Percentiles rank a stretch among this genome's conserved stretches.
These are phyloP conservation scores for Prenolepis imparis DNA, from an alignment of 2,888 invertebrate species.

Conservation along the genomic window DNA sequence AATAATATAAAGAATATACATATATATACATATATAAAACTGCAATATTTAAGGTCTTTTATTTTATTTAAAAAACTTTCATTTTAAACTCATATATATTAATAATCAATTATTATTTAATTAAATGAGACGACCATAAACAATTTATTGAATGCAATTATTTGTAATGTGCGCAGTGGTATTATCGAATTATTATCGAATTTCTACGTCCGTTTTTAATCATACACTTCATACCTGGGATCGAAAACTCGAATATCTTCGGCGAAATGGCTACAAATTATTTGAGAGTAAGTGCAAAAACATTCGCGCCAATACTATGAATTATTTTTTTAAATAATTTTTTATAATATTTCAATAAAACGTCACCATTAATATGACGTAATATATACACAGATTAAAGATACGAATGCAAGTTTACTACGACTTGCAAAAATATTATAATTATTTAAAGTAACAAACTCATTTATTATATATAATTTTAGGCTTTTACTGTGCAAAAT, in stretches of 20 bases:
- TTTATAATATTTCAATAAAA: background rate
- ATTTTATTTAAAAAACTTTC: no score
- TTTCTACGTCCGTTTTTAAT: background rate
- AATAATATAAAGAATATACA: no score
- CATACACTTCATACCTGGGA: background rate
- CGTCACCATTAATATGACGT: no score
- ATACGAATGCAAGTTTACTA: background rate
- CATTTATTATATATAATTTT: background rate
- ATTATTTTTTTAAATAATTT: background rate
- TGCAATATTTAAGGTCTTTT: no score
- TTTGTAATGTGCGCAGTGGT: no score
- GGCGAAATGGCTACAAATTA: background rate
- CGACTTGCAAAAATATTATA: background rate
- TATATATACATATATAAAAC: no score
- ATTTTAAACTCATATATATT: no score
- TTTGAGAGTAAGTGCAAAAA: background rate
- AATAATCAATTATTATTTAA: no score
- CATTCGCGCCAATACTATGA: background rate
- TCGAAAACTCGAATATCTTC: background rate
- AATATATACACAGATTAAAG: background rate
- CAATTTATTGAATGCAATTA: no score
- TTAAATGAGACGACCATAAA: no score
- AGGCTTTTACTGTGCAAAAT: slow-evolving; percentile 65
- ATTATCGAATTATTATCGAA: no score
- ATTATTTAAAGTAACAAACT: background rate